These are phyloP conservation scores for Ceyx margarethae DNA, from an alignment of 2,113 vertebrate species.

Conservation along the genomic window DNA sequence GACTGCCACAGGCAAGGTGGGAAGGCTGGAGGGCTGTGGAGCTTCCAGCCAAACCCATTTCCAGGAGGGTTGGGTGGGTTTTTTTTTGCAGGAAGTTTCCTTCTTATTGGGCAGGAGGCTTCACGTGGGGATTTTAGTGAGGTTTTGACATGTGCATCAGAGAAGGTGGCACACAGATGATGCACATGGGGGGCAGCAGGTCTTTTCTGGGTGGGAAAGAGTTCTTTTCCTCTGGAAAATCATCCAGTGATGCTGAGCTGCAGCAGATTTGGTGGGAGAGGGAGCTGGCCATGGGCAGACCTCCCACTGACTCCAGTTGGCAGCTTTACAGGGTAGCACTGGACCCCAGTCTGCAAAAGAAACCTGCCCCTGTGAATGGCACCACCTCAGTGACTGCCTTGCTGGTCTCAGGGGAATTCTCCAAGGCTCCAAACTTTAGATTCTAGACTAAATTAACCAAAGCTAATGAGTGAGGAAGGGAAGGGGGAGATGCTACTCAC, in stretches of 20 bases:
- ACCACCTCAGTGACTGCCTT: background rate
- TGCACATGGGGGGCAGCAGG: background rate
- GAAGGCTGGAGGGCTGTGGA: background rate
- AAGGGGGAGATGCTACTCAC: background rate
- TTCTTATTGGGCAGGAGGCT: background rate
- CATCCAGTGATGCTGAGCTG: background rate
- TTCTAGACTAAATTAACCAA: background rate
- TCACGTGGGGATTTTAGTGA: background rate
- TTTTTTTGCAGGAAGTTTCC: background rate
- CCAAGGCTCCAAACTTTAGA: background rate
- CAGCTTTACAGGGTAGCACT: background rate
- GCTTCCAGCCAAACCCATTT: background rate
- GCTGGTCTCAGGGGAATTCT: background rate
- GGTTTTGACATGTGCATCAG: background rate
- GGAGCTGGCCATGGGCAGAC: background rate
- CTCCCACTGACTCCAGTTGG: background rate
- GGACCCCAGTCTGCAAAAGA: background rate
- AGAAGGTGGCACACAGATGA: background rate
- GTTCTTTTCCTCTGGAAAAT: background rate
- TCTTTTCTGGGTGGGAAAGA: background rate
- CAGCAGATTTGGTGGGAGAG: background rate
- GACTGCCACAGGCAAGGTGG: background rate
- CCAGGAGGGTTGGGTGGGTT: background rate
- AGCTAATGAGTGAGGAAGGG: background rate
- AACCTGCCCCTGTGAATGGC: background rate